Evolutionary conservation across 64 coral and sea anemone genomes (phyloP).

Genomic region (Porites lutea): DNA sequence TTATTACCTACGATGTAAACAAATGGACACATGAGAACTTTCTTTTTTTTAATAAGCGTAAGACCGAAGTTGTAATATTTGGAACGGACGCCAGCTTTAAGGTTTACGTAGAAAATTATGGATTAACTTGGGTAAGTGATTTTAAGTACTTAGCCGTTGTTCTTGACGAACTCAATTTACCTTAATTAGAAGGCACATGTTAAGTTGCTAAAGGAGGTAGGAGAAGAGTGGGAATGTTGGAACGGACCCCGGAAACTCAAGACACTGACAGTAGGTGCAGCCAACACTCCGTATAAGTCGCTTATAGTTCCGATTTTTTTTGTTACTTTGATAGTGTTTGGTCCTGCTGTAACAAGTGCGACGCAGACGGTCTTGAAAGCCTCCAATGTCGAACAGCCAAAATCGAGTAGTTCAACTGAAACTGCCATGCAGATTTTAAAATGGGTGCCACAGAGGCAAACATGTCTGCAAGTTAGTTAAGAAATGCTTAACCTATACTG

Average conservation of each 20-base stretch:
- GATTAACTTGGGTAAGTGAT: background rate
- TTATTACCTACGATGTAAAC: no score
- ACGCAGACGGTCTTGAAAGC: background rate
- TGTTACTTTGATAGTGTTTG: slow-evolving; percentile 49
- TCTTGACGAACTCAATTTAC: slow-evolving; percentile 13
- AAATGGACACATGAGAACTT: no score
- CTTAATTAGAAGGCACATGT: slow-evolving; percentile 37
- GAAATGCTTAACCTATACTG: no score
- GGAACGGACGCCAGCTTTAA: no score
- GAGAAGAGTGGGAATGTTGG: slow-evolving; percentile 39
- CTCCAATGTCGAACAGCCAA: background rate
- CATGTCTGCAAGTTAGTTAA: no score
- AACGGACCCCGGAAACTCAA: background rate
- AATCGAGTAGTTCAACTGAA: no score
- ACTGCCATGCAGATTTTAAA: no score
- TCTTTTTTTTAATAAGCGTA: no score
- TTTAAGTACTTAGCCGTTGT: slow-evolving; percentile 3
- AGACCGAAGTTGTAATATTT: no score
- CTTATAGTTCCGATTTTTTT: slow-evolving; percentile 34
- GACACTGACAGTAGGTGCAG: no score
- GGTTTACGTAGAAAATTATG: background rate
- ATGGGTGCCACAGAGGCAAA: no score
- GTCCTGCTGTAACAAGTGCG: slow-evolving; percentile 19
- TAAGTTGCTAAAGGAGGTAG: background rate
- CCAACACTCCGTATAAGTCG: background rate